A percentile compares a stretch with the other conserved stretches of the same genome.
phyloP scores from a whole-genome alignment of 2,888 invertebrate genomes.

The Chydorus sphaericus region DNA sequence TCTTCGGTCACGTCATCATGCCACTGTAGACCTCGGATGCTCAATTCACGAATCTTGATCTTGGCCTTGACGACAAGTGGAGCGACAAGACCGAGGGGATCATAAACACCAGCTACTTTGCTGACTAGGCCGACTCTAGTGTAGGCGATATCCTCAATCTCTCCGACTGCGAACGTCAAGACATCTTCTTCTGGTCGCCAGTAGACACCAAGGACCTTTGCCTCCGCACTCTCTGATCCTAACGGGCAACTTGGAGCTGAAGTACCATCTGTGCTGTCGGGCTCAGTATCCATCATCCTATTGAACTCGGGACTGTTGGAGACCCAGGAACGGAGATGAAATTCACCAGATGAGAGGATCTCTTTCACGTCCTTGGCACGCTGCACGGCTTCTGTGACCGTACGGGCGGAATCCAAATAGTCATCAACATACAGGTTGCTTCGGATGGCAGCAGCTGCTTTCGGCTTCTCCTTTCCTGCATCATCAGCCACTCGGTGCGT shows the following conservation, averaged over 20 bases:
- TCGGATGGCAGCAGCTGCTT: not conserved
- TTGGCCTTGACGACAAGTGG: slow-evolving; percentile 14
- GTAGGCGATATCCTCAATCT: not conserved
- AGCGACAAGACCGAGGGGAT: slow-evolving; percentile 9
- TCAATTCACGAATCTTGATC: slow-evolving; percentile 14
- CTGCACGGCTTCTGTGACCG: not conserved
- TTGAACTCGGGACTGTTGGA: not conserved
- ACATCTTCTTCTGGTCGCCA: not conserved
- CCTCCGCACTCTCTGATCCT: not conserved
- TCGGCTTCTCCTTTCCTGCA: slow-evolving; percentile 3
- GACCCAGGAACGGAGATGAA: not conserved
- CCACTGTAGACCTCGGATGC: slow-evolving; percentile 13
- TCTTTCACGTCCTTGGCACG: not conserved
- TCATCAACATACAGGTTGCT: slow-evolving; percentile 3
- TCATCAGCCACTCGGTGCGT: slow-evolving; percentile 11
- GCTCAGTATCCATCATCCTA: not conserved
- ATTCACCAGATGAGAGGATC: not conserved
- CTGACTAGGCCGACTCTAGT: slow-evolving; percentile 1
- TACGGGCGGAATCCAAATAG: not conserved
- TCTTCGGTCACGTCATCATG: slow-evolving; percentile 14
- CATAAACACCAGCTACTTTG: not conserved
- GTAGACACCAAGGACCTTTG: not conserved
- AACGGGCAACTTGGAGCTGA: not conserved
- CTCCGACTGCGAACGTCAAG: not conserved
- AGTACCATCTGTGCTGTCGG: not conserved